Base-by-base conservation (phyloP, 1,140 invertebrate genomes). In the Medauroidea extradentata region DNA sequence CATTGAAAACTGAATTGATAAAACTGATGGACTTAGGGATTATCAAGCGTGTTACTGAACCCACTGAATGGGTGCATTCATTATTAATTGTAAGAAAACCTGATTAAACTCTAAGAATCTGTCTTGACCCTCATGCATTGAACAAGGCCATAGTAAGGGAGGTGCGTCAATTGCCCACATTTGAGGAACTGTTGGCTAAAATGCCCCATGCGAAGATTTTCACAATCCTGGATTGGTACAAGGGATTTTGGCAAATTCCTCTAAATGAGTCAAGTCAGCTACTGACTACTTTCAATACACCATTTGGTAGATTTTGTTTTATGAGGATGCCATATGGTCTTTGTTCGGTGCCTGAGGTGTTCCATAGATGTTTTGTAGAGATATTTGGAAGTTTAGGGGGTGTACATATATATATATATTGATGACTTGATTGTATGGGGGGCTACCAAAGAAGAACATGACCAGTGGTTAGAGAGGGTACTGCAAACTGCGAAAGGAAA, bases 41-140 rank as follows among this genome's bases (percentile, higher is more conserved):
- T 8, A 65, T 67, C 21, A 41, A 50, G 34, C 67, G 63, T 42
- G 63, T 70, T 11, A 64, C 53, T 16, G 61, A 73, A 55, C 71
- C 74, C 18, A 73, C 71, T 8, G 69, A 75, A 3, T 77, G 70
- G 71, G 67, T 72, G 0, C 70, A 73, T 61, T 41, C 61, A 2
- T 53, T 73, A n/a, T 69, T 76, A 16, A 61, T 76, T n/a, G 69
- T 72, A 3, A 59, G 62, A 50, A 74, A 74, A 69, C 64, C 59
- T 24, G 67, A 69, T 57, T 65, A 68, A n/a, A 53, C 68, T 24
- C 21, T 77, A 8, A 61, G 75, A 61, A 58, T 79, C 19, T 78
- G 73, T 63, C 48, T 79, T 5, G 75, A 78, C 53, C 74, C 73
- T 18, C 65, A 46, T 24, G 60, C 75, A 25, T 61, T 78, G n/a